These are phyloP conservation scores for Brachyhypopomus gauderio DNA, from an alignment of 2,113 vertebrate species.

Conservation along the genomic window DNA sequence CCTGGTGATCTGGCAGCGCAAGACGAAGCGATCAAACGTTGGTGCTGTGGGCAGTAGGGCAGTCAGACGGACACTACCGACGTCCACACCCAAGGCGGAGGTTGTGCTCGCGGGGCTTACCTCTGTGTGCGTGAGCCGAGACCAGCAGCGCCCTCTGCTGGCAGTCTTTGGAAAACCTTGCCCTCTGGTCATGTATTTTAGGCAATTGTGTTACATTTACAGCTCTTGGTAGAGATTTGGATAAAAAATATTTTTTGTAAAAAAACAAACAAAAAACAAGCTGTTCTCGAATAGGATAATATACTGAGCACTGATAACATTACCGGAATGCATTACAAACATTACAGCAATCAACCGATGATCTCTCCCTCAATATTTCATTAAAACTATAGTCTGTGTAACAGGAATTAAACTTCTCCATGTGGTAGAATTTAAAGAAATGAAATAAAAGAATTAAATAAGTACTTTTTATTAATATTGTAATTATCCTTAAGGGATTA, in stretches of 20 bases:
- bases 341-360: not conserved
- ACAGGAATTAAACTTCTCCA: not conserved
- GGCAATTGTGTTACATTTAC: too few relatives aligned
- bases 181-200: constrained; percentile 19
- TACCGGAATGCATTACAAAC: too few relatives aligned
- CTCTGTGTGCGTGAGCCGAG: constrained; percentile 6
- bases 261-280: too few relatives aligned
- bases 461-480: too few relatives aligned
- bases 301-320: too few relatives aligned
- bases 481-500: too few relatives aligned
- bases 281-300: too few relatives aligned
- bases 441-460: not conserved
- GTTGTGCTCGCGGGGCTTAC: not conserved
- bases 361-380: not conserved
- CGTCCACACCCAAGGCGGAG: constrained; percentile 49
- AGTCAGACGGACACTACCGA: constrained; percentile 31
- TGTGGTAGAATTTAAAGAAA: not conserved
- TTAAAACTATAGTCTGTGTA: not conserved
- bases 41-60: not conserved
- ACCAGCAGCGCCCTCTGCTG: constrained; percentile 41
- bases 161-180: constrained; percentile 5
- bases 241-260: not conserved
- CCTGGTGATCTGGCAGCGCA: constrained; percentile 40
- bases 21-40: constrained; percentile 1
- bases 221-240: not conserved